These are phyloP conservation scores for Phortica okadai DNA, from an alignment of 2,888 invertebrate species.

Conservation along the genomic window DNA sequence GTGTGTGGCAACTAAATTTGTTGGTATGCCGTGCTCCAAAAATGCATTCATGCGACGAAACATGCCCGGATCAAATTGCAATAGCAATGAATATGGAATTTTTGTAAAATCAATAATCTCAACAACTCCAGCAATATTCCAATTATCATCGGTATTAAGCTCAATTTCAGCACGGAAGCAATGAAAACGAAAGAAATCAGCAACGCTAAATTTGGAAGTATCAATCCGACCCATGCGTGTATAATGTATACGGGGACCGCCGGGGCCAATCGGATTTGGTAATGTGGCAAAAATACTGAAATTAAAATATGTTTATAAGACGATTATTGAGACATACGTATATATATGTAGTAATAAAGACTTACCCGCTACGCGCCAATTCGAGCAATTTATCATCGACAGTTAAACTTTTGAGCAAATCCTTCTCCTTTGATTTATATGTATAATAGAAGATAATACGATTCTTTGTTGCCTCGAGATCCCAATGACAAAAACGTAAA, in stretches of 20 bases:
- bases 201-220: slow-evolving; percentile 63
- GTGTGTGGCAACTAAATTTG: slow-evolving; percentile 68
- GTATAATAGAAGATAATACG: slow-evolving; percentile 80
- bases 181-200: slow-evolving; percentile 69
- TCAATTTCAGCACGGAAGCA: slow-evolving; percentile 69
- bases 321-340: no score
- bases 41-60: slow-evolving; percentile 70
- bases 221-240: slow-evolving; percentile 77
- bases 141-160: slow-evolving; percentile 78
- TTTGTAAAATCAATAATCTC: slow-evolving; percentile 79
- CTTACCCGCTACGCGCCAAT: slow-evolving; percentile 68
- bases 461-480: slow-evolving; percentile 78
- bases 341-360: slow-evolving; percentile 11
- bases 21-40: slow-evolving; percentile 67
- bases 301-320: slow-evolving; percentile 13
- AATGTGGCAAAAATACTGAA: slow-evolving; percentile 68
- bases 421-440: slow-evolving; percentile 74
- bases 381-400: slow-evolving; percentile 68
- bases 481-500: slow-evolving; percentile 78
- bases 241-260: slow-evolving; percentile 78
- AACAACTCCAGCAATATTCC: slow-evolving; percentile 78
- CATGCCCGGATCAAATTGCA: slow-evolving; percentile 66
- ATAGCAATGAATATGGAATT: slow-evolving; percentile 67
- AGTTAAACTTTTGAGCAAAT: slow-evolving; percentile 77
- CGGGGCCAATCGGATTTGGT: slow-evolving; percentile 72